Percentiles rank a stretch among this genome's conserved stretches.
These are phyloP conservation scores for Otocyon megalotis DNA, from an alignment of 2,113 vertebrate genomes.

Conservation along the genomic window DNA sequence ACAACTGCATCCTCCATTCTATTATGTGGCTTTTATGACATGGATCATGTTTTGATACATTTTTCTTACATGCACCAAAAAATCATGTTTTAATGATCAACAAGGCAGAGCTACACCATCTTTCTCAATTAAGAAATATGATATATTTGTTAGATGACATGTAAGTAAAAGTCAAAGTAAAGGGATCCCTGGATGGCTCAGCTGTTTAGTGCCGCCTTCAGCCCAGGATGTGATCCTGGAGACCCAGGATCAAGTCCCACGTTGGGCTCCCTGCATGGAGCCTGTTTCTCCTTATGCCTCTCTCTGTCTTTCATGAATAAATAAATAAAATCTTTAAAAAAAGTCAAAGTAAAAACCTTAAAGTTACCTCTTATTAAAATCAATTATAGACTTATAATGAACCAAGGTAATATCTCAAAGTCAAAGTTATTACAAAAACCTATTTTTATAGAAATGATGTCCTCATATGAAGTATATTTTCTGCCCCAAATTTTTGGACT, in stretches of 20 bases:
- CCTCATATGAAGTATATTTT: not conserved
- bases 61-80: not conserved
- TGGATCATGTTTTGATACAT: not conserved
- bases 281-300: too few species aligned
- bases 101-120: accelerated
- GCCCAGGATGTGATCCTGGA: too few species aligned
- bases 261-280: too few species aligned
- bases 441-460: not conserved
- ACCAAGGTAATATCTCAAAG: not conserved
- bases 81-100: not conserved
- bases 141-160: not conserved
- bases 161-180: not conserved
- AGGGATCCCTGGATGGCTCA: not conserved
- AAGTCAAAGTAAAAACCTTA: not conserved
- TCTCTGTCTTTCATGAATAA: too few species aligned
- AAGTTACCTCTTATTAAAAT: not conserved
- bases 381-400: not conserved
- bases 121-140: not conserved
- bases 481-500: not conserved
- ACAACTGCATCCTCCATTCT: not conserved
- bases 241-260: too few species aligned
- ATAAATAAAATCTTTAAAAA: not conserved
- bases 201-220: too few species aligned
- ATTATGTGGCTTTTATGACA: not conserved
- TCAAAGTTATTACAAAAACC: not conserved